Conservation (phyloP, 2,888 invertebrate species). For the Automeris io region DNA sequence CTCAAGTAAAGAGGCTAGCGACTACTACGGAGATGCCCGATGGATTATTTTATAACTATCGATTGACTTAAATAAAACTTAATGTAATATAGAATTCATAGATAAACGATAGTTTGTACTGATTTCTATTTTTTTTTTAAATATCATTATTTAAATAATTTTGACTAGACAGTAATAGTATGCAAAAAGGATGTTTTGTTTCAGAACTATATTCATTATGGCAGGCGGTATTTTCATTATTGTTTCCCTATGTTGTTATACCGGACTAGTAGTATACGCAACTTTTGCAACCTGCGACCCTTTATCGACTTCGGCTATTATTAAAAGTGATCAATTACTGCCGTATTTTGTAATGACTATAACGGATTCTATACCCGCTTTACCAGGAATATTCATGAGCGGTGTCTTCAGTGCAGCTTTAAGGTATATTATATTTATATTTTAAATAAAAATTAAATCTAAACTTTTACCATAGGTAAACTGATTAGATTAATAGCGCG, state of each 20-base stretch:
- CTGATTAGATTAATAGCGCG: too few species aligned
- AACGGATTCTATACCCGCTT: slow-evolving; percentile 82
- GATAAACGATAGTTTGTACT: too few species aligned
- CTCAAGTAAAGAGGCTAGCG: too few species aligned
- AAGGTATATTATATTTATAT: slow-evolving; percentile 71
- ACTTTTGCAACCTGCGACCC: slow-evolving; percentile 92
- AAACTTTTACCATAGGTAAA: too few species aligned
- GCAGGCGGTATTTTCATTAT: slow-evolving; percentile 85
- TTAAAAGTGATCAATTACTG: slow-evolving; percentile 84
- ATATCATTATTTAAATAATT: too few species aligned
- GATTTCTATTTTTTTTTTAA: too few species aligned
- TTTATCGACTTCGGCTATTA: slow-evolving; percentile 82
- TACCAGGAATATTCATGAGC: slow-evolving; percentile 90
- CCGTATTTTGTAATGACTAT: slow-evolving; percentile 91
- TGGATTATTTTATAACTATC: too few species aligned
- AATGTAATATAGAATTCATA: too few species aligned
- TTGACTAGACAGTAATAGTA: too few species aligned
- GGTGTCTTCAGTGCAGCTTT: slow-evolving; percentile 92
- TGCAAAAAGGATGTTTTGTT: slow-evolving; percentile 27
- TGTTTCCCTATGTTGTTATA: slow-evolving; percentile 87
- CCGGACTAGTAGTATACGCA: slow-evolving; percentile 91
- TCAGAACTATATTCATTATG: slow-evolving; percentile 85
- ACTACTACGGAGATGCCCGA: too few species aligned
- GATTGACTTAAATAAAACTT: too few species aligned
- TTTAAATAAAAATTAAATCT: not conserved